Percentiles rank a stretch among this genome's conserved stretches.
phyloP scores from a whole-genome alignment of 2,113 vertebrate species.

The Zosterops hypoxanthus region DNA sequence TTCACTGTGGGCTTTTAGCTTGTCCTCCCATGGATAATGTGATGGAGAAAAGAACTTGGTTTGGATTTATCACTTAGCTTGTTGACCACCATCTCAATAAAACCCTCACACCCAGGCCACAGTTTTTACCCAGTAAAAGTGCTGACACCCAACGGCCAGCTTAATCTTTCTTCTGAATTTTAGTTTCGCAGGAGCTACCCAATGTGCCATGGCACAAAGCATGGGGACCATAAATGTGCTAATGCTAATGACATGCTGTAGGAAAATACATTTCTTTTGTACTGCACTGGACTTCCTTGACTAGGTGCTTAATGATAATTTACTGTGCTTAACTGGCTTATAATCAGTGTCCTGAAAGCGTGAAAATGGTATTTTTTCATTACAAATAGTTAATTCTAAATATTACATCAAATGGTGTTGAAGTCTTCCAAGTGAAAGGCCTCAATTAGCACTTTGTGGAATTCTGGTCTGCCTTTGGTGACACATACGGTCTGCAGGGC shows the following conservation, averaged over 20 bases:
- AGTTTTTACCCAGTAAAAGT: not conserved
- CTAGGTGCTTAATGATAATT: not conserved
- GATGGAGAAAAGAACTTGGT: not conserved
- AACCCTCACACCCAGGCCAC: not conserved
- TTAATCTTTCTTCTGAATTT: not conserved
- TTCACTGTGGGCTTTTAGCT: fast-evolving
- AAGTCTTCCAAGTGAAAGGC: not conserved
- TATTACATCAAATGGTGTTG: not conserved
- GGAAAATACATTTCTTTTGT: not conserved
- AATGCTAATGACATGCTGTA: not conserved
- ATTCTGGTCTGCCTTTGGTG: not conserved
- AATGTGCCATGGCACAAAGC: not conserved
- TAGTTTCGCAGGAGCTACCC: not conserved
- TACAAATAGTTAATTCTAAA: not conserved
- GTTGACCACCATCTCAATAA: not conserved
- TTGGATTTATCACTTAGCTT: not conserved
- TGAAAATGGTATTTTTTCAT: not conserved
- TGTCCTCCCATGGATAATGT: not conserved
- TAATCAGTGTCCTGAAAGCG: not conserved
- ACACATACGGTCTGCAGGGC: not conserved
- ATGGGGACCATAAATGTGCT: not conserved
- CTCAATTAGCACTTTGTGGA: not conserved
- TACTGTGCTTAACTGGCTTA: not conserved
- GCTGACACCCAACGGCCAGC: not conserved
- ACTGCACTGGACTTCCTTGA: not conserved